Evolutionary conservation across 2,888 invertebrate species (phyloP), one percentile per base, ranked within the genome.

Genomic region (Lamproptera curius): DNA sequence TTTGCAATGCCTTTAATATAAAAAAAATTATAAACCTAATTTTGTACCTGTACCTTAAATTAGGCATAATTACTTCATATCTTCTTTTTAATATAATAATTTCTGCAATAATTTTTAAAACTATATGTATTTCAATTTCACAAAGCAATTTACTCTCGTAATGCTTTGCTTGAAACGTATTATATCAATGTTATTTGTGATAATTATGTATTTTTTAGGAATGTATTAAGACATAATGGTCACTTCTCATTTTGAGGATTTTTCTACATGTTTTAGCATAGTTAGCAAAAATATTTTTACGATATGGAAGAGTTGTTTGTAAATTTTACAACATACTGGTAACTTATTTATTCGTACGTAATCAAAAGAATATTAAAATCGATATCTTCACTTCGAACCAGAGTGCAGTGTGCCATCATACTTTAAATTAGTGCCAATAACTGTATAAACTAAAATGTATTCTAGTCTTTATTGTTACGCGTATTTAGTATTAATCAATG

Each of bases 391-490:
- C 66, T 71, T 58, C 73, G 23, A 75, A 66, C 65, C 70, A 72
- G 65, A 77, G 72, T 77, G 79, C 72, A 77, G 67, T 76, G 84
- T 88, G 88, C 87, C 88, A 88, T 88, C 76, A 73, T 70, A 70
- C 75, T 72, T 75, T 63, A 78, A 74, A 71, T 78, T 87, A 88
- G 88, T 88, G 88, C 88, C 88, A 88, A 87, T 88, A 88, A 87
- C 88, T 88, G 88, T 87, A 80, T 73, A 61, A 76, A 73, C 67
- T 75, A 77, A 83, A 82, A 83, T 86, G 82, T 87, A 86, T 86
- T 88, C 88, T 88, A 88, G 88, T 88, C 88, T 87, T 81, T 86
- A 88, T 86, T 88, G 87, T 87, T 88, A 87, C 73, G 77, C 81
- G 76, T 83, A 81, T 85, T 85, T 86, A 86, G 86, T 79, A 75